Evolutionary conservation across 1,140 invertebrate genomes (phyloP), one percentile per base, ranked within the genome.

Genomic region (Forficula auricularia): DNA sequence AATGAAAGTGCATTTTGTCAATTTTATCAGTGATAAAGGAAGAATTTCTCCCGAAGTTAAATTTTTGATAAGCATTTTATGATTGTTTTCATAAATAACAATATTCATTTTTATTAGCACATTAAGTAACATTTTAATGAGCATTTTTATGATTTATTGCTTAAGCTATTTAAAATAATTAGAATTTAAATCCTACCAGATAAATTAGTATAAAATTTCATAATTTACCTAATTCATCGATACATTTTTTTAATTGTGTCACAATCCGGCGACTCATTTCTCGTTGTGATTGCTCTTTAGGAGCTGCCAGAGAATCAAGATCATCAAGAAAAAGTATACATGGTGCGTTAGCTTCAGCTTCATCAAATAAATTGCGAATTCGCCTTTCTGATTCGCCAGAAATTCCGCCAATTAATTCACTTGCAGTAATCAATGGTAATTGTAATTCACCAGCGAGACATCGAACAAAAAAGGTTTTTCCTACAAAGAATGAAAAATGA

Each of bases 241-340:
- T n/a, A 12, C 16, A 18, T 22, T 27, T 27, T 27, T 6, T 64
- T 27, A 98, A 63, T 61, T 98, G 91, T 13, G 90, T 77, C 3
- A 97, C 91, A 59, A 98, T 91, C 51, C 92, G 65, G 48, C 79
- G 71, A 55, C 97, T 90, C 90, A 97, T 97, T 57, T 92, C 90
- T 58, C 82, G 82, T 51, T 87, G 80, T 1, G 88, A 84, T 48
- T 74, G 80, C 45, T 91, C 78, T 56, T 89, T 70, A 50, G 83
- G 87, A 9, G 79, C 79, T 22, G 80, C 82, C 43, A 96, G 79
- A 18, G 82, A 77, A 67, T 96, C 91, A 42, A 96, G 83, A 66
- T 94, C 87, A 62, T 96, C 91, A 42, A 96, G 77, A 51, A 96
- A 90, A n/a, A 95, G 59, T 18, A 96, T 71, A 60, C 85, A 86